Evolutionary conservation across 2,888 invertebrate species (phyloP).

Genomic region (Agrochola macilenta): DNA sequence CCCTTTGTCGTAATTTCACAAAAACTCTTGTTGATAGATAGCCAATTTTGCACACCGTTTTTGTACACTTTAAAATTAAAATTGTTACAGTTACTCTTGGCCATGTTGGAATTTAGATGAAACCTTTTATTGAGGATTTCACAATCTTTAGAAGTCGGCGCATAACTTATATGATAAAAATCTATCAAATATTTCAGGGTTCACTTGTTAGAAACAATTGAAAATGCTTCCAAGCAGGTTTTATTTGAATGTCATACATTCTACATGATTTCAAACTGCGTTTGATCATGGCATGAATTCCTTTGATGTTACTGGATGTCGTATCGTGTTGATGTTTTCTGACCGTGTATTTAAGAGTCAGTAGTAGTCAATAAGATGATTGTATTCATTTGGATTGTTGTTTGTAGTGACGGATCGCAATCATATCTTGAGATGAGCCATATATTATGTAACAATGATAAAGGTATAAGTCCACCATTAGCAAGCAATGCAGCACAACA

Average conservation of each 20-base stretch:
- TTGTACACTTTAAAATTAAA: constrained; percentile 47
- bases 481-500: constrained; percentile 23
- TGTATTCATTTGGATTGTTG: constrained; percentile 35
- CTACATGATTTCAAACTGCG: constrained; percentile 3
- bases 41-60: constrained; percentile 46
- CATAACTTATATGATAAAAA: constrained; percentile 27
- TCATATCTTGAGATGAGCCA: not conserved
- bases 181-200: constrained; percentile 50
- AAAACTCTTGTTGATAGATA: constrained; percentile 40
- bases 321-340: constrained; percentile 51
- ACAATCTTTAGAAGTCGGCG: constrained; percentile 31
- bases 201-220: constrained; percentile 59
- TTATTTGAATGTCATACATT: constrained; percentile 25
- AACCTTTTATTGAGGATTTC: constrained; percentile 54
- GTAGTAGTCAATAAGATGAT: constrained; percentile 40
- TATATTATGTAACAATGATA: not conserved
- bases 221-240: constrained; percentile 52
- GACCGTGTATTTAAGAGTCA: constrained; percentile 51
- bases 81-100: constrained; percentile 36
- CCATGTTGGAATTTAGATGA: constrained; percentile 44
- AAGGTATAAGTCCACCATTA: constrained; percentile 9
- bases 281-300: constrained; percentile 25
- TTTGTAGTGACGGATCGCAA: not conserved
- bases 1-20: constrained; percentile 24
- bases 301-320: constrained; percentile 48